Evolutionary conservation across 2,888 invertebrate species (phyloP), one percentile per base, ranked within the genome.

Genomic region (Gymnocheta viridis): DNA sequence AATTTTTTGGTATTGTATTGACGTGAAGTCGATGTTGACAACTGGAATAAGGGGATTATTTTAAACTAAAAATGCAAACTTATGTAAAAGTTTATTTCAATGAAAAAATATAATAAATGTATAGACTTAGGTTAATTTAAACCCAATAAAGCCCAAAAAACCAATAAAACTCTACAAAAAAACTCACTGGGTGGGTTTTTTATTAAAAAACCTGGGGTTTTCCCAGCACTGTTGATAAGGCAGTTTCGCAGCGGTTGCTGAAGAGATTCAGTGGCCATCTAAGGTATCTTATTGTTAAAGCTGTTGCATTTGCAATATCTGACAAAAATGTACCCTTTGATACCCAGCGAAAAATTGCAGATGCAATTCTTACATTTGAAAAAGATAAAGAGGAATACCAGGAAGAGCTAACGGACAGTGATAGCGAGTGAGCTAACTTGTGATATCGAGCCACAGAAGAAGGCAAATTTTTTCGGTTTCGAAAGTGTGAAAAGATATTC

Each of bases 401-500:
- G 19, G 51, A 67, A 47, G 67, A 51, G 10, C 49, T 51, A 1
- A 17, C 29, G 29, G 29, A 10, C 22, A 51, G 67, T 51, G 12
- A 51, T 12, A 29, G 35, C 49, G 47, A 49, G 17, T 17, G 49
- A 47, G 29, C 32, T 35, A 32, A 14, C 22, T 19, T 10, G 51
- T 14, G 67, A 67, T 67, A 49, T 24, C 19, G 49, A 3, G 17
- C n/a, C n/a, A 19, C 58, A 58, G 35, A 58, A 58, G 19, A 58
- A 6, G 32, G 19, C 19, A 17, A 5, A 69, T 54, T 35, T 54
- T 54, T 51, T 9, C 4, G 54, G 6, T 1, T 56, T 69, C 38
- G 24, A n/a, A 69, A 41, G 24, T 69, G 51, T 51, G 4, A 69
- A 54, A 41, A 69, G 32, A 69, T 41, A 41, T 56, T 56, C 27